A percentile compares a stretch with the other conserved stretches of the same genome.
Conservation (phyloP, 2,888 invertebrate genomes). For the Pristionchus fissidentatus region DNA sequence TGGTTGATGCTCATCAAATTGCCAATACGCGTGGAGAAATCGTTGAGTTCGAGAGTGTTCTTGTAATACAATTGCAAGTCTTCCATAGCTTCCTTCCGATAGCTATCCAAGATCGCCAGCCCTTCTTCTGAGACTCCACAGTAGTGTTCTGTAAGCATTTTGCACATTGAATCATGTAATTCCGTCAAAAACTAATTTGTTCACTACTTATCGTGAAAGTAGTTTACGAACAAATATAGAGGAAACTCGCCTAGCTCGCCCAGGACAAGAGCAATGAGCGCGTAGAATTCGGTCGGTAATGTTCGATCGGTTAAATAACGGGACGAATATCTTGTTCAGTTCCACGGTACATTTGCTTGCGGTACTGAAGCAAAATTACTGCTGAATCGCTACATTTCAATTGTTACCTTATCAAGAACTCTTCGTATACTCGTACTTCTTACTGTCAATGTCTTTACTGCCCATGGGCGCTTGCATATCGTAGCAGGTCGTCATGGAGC, state of each 20-base stretch:
- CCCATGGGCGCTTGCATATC: no score
- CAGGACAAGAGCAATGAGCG: background rate
- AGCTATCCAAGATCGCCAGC: background rate
- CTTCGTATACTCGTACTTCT: no score
- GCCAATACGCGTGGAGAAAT: slow-evolving; percentile 5
- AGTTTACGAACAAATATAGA: no score
- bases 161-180: no score
- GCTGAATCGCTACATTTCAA: no score
- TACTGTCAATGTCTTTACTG: no score
- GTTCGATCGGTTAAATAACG: background rate
- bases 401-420: no score
- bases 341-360: background rate
- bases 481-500: no score
- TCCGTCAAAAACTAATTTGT: no score
- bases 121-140: slow-evolving; percentile 8
- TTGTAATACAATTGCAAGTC: background rate
- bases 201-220: no score
- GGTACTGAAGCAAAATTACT: no score
- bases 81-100: background rate
- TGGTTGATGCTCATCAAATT: slow-evolving; percentile 13
- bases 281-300: background rate
- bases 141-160: background rate
- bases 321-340: background rate
- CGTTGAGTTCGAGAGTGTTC: background rate
- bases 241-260: background rate